phyloP scores from a whole-genome alignment of 2,797 vertebrate species.

The Anguilla megastoma region DNA sequence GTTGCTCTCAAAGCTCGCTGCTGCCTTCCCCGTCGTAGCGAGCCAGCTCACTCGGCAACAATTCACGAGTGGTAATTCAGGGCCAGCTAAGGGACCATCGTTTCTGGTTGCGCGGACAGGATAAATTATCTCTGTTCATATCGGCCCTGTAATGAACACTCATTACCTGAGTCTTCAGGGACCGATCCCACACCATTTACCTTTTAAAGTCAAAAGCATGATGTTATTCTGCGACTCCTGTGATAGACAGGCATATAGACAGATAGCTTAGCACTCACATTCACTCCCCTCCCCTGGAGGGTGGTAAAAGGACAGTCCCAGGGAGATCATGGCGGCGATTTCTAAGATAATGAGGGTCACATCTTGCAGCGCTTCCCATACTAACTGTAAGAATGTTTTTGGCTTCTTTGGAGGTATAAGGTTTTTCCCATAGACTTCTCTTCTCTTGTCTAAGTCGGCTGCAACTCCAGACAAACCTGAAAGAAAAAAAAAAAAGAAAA shows the following conservation, averaged over 20 bases:
- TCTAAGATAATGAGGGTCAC: slow-evolving; percentile 99
- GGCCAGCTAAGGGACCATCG: slow-evolving; percentile 14
- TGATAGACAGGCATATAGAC: slow-evolving; percentile 3
- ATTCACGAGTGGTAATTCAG: slow-evolving; percentile 24
- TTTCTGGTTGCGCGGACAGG: slow-evolving; percentile 23
- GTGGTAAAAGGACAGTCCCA: slow-evolving; percentile 96
- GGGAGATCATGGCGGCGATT: slow-evolving; percentile 93
- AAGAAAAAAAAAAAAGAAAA: slow-evolving; percentile 29
- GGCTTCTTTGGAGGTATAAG: slow-evolving; percentile 99
- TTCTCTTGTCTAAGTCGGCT: slow-evolving; percentile 93
- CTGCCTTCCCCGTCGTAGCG: neutral
- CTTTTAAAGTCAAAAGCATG: slow-evolving; percentile 17
- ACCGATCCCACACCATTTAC: neutral
- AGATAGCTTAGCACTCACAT: slow-evolving; percentile 70
- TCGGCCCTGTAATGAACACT: slow-evolving; percentile 21
- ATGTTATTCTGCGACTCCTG: neutral
- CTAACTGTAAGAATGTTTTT: slow-evolving; percentile 99
- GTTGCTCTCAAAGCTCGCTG: neutral
- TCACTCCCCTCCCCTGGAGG: slow-evolving; percentile 86
- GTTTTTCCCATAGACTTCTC: slow-evolving; percentile 91
- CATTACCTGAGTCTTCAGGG: slow-evolving; percentile 20
- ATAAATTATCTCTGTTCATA: slow-evolving; percentile 32
- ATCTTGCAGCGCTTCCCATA: slow-evolving; percentile 98
- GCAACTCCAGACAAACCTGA: slow-evolving; percentile 84
- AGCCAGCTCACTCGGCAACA: slow-evolving; percentile 21